Evolutionary conservation across 2,888 invertebrate genomes (phyloP).

Genomic region (Didymodactylos carnosus): DNA sequence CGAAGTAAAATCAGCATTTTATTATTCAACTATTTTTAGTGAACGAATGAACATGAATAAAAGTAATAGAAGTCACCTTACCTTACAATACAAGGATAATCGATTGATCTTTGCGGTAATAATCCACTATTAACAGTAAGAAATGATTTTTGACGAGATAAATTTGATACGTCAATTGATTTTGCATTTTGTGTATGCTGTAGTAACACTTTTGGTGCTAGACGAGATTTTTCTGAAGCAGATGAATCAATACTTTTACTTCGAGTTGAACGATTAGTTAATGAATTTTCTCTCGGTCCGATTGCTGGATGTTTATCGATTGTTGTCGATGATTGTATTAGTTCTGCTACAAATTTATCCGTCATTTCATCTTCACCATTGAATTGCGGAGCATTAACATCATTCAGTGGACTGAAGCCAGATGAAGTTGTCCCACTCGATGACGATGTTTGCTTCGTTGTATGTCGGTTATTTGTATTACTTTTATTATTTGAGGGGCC

Average conservation of each 20-base stretch:
- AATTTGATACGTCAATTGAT: slow-evolving; percentile 5
- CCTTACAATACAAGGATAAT: slow-evolving; percentile 13
- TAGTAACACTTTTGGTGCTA: neutral
- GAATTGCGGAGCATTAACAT: too few relatives aligned
- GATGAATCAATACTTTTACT: slow-evolving; percentile 6
- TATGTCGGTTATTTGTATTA: neutral
- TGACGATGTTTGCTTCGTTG: too few relatives aligned
- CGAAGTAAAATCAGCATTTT: too few relatives aligned
- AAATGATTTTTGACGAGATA: neutral
- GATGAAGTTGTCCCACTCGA: neutral
- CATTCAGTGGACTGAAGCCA: neutral
- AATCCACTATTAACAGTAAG: neutral
- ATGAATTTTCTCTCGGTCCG: neutral
- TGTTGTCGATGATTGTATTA: neutral
- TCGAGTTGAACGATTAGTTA: neutral
- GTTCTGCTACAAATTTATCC: neutral
- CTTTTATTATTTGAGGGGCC: too few relatives aligned
- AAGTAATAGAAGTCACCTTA: too few relatives aligned
- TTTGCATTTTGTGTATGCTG: neutral
- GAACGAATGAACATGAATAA: too few relatives aligned
- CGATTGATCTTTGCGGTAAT: slow-evolving; percentile 4
- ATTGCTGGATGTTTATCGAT: neutral
- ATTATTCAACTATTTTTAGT: too few relatives aligned
- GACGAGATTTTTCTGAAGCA: neutral
- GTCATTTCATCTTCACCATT: neutral